phyloP scores from a whole-genome alignment of 2,888 invertebrate genomes.

The Cephus runcator region DNA sequence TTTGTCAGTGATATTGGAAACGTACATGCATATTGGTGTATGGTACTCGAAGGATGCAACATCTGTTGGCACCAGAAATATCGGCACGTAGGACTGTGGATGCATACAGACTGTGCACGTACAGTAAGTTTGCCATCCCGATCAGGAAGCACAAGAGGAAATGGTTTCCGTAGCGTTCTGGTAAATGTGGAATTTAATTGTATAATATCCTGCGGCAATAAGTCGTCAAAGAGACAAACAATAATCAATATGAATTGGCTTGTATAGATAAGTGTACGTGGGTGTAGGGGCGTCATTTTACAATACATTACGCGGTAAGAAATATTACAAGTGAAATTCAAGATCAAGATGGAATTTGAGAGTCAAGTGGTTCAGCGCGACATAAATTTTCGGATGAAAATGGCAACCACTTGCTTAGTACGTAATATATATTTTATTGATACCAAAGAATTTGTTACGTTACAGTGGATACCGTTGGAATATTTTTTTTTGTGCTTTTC shows the following conservation, averaged over 20 bases:
- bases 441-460: too few species aligned
- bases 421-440: too few species aligned
- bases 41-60: background rate
- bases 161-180: background rate
- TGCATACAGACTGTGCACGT: background rate
- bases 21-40: background rate
- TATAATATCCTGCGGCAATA: background rate
- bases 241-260: background rate
- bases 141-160: background rate
- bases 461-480: too few species aligned
- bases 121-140: background rate
- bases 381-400: too few species aligned
- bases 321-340: background rate
- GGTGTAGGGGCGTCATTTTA: background rate
- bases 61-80: background rate
- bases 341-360: background rate
- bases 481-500: too few species aligned
- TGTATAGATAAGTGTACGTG: too few species aligned
- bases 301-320: background rate
- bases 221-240: background rate
- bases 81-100: background rate
- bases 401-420: too few species aligned
- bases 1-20: background rate
- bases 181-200: background rate
- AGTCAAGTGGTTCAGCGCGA: too few species aligned